These are phyloP conservation scores for Thinocorus orbignyianus DNA, from an alignment of 2,113 vertebrate genomes.

Conservation along the genomic window DNA sequence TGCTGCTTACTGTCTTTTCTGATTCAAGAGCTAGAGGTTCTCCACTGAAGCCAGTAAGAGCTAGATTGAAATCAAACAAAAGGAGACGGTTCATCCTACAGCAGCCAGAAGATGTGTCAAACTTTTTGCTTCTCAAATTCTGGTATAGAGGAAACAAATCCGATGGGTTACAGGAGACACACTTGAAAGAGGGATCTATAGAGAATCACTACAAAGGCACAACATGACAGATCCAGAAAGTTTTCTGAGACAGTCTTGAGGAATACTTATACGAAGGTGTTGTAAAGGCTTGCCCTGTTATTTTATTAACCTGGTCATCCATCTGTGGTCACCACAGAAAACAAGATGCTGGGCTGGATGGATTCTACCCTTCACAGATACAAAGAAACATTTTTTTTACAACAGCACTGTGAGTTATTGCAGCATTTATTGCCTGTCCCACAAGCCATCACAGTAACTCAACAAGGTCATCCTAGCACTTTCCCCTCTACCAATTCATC, in stretches of 20 bases:
- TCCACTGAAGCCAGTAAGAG: not conserved
- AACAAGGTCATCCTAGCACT: not conserved
- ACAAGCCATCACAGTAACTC: not conserved
- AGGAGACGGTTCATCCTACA: not conserved
- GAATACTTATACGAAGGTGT: not conserved
- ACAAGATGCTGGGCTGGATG: not conserved
- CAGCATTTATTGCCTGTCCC: not conserved
- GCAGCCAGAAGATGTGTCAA: not conserved
- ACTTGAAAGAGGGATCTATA: not conserved
- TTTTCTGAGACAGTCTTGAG: not conserved
- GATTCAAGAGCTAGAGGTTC: not conserved
- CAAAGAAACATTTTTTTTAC: not conserved
- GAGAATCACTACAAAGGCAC: not conserved
- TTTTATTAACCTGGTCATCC: not conserved
- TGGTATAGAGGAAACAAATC: not conserved
- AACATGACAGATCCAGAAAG: not conserved
- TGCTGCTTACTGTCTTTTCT: not conserved
- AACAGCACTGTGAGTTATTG: not conserved
- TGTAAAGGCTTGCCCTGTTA: not conserved
- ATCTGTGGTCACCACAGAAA: not conserved
- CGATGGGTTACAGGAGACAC: not conserved
- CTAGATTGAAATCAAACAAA: not conserved
- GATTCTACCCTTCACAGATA: not conserved
- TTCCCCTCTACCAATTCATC: not conserved
- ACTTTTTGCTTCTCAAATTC: not conserved